Base-by-base conservation (phyloP, 1,140 invertebrate species). In the Euborellia annulipes region DNA sequence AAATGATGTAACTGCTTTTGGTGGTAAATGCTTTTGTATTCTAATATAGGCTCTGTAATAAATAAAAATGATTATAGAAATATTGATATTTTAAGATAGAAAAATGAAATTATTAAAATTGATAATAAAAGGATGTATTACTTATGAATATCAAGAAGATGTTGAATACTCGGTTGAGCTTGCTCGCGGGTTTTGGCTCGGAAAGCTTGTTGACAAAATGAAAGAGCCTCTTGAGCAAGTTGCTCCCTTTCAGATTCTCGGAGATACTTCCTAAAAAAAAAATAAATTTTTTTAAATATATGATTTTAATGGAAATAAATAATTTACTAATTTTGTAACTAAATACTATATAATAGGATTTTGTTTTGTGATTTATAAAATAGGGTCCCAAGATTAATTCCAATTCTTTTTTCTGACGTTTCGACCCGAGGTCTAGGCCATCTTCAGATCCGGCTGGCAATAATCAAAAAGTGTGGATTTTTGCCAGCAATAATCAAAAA, bases 181-280 rank as follows among this genome's bases (percentile, higher is more conserved):
- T 42, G 54, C 40, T 49, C 53, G 13, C 54, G 59, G 3, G 67
- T 57, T 45, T 61, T 66, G 18, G 58, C 63, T 4, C 69, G 58
- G 6, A 82, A 59, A 21, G 75, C 74, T 55, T 79, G 75, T 6
- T 72, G 62, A 50, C 75, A 76, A n/a, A 80, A 63, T 0, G 72
- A 72, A 37, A 82, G 68, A 0, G 86, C 82, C 64, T 82, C 77
- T 40, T 78, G 72, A 1, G 80, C 76, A 47, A 85, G 65, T 52
- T 83, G 75, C 52, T 80, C 73, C 48, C 85, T 71, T 60, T 90
- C 85, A 3, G 72, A 72, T 60, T 89, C 83, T 42, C 82, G 68
- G 36, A 91, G 69, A 58, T 88, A 91, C 60, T 80, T 79, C 52
- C 77, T 79, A 55, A 37, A 61, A 59, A 46, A 45, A 52, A 52